Evolutionary conservation across 2,797 vertebrate species (phyloP), one percentile per base, ranked within the genome.

Genomic region (Allobates femoralis): DNA sequence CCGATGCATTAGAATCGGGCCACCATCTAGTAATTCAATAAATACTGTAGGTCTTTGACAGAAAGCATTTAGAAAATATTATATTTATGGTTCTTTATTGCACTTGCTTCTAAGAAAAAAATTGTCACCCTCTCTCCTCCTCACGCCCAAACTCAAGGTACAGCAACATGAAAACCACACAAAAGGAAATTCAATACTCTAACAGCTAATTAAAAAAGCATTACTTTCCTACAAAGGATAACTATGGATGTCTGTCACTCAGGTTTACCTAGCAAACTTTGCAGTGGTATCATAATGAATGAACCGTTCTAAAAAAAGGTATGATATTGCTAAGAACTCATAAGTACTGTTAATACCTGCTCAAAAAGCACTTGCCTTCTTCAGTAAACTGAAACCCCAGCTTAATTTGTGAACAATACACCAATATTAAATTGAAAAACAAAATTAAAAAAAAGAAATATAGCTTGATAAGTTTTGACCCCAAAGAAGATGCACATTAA

Each of bases 191-290:
- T 89, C 85, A 92, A 96, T 94, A 94, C 91, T 86, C 90, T 91
- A 88, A 93, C 92, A 93, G 92, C 94, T 96, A 95, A 96, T 96
- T 96, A 96, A 96, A 96, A 96, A 96, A 95, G 94, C 94, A 96
- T 96, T 94, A 95, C 92, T 94, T 95, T 94, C 93, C 90, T 90
- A 91, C 90, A 93, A 92, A 93, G 94, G 93, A 94, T 95, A 94
- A 95, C 93, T 95, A 95, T 94, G 94, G 90, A 91, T 93, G 91
- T 88, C 93, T 95, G 94, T 94, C 96, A 95, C 91, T 96, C 94
- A 95, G 94, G 90, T 96, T 95, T 93, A 92, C 93, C 93, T 94
- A 93, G 92, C 93, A 92, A 93, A 94, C 92, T 87, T 90, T 94
- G 93, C 92, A 92, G 91, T 67, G 87, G 84, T 90, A 92, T 93